Base-by-base conservation (phyloP, 2,888 invertebrate species). In the Perizoma affinitatum region DNA sequence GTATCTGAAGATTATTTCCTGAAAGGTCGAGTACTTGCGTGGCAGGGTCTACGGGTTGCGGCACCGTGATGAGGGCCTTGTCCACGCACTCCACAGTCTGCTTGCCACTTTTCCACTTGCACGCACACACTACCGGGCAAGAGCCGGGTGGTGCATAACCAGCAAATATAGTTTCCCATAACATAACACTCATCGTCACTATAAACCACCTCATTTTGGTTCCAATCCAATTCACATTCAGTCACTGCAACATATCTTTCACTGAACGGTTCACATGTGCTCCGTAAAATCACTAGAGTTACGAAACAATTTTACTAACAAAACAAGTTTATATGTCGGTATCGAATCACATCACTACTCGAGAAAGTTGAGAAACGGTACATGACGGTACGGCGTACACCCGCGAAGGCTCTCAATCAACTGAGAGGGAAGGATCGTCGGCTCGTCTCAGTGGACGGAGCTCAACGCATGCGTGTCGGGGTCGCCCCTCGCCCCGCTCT, bases 21-120 rank as follows among this genome's bases (percentile, higher is more conserved):
- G 97, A 97, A 83, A 97, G 94, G 89, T 98, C 97, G 80, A 98
- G 93, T 75, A 98, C 97, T 93, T 98, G 98, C 41, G 98, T 98
- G 73, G 96, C 97, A 45, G 96, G 95, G 86, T 97, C 97, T 70
- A 97, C 96, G 77, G 95, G 95, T 75, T 96, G 96, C 49, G 98
- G 98, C 70, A 98, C 96, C 58, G 96, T 95, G 77, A 96, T 96
- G 69, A 98, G 94, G 62, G 95, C 95, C 62, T 96, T 95, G 85
- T 97, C 96, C 80, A 95, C 95, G 88, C 98, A 98, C 90, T 97
- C 97, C 64, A 97, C 98, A 53, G 97, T 97, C 84, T 97, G 96
- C 87, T 98, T 98, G 72, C 98, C 98, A 76, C 96, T 96, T 89
- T 97, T 97, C 98, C 98, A 98, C 88, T 97, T 98, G 91, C 98